These are phyloP conservation scores for Blomia tropicalis DNA, from an alignment of 2,888 invertebrate genomes.

Conservation along the genomic window DNA sequence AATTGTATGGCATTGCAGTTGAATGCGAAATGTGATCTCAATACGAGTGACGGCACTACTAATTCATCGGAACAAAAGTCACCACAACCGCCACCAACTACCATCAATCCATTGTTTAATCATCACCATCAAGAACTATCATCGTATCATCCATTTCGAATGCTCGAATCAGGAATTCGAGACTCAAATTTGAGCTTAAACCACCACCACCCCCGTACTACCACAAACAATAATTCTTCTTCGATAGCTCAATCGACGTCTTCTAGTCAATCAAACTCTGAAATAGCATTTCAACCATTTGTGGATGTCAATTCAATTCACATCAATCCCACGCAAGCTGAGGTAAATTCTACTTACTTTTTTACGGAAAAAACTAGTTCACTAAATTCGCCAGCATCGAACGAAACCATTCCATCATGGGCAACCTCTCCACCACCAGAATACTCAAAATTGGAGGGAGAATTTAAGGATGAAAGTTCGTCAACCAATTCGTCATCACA, in stretches of 20 bases:
- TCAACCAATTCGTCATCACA: neutral
- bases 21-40: neutral
- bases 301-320: neutral
- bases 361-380: neutral
- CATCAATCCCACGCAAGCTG: neutral
- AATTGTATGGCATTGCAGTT: conserved; percentile 9
- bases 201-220: neutral
- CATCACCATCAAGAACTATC: neutral
- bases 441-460: neutral
- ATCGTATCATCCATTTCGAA: neutral
- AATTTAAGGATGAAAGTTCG: neutral
- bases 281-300: neutral
- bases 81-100: neutral
- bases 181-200: neutral
- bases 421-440: neutral
- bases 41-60: conserved; percentile 2
- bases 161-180: neutral
- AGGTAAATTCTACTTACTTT: conserved; percentile 1
- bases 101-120: neutral
- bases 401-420: conserved; percentile 18
- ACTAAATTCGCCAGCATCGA: conserved; percentile 10
- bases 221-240: neutral
- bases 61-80: conserved; percentile 12
- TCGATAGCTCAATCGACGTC: conserved; percentile 12
- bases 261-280: conserved; percentile 18